Conservation (phyloP, 2,113 vertebrate genomes). For the Rhodinocichla rosea region DNA sequence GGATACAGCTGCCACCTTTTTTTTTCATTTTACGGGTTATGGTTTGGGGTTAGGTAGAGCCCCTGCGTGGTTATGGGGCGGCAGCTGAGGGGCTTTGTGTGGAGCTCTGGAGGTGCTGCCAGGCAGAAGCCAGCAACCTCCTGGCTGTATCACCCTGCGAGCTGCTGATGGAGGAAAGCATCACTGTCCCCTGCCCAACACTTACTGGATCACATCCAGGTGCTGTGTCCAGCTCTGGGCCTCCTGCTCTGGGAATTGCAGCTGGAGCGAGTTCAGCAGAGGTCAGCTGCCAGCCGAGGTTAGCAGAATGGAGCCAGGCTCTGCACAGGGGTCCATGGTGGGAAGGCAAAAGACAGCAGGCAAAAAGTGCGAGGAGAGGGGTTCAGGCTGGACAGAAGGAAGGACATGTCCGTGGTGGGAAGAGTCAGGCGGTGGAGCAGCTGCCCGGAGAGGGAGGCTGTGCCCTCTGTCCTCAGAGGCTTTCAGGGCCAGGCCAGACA, state of each 20-base stretch:
- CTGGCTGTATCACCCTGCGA: neutral
- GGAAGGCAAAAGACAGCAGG: neutral
- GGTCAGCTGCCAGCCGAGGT: neutral
- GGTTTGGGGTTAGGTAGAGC: neutral
- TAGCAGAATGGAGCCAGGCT: neutral
- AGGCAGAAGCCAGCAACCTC: neutral
- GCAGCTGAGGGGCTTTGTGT: neutral
- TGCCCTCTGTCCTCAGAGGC: neutral
- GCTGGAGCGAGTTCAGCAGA: neutral
- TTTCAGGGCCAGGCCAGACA: neutral
- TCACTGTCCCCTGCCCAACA: accelerated
- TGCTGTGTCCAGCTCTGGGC: neutral
- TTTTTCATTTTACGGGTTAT: neutral
- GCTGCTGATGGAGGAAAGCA: neutral
- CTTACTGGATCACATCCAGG: too few relatives aligned
- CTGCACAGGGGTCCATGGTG: neutral
- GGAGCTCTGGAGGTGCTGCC: neutral
- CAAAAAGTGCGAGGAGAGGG: neutral
- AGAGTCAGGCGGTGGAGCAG: neutral
- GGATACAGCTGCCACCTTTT: neutral
- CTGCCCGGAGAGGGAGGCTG: neutral
- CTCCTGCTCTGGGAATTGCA: neutral
- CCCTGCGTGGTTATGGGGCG: neutral
- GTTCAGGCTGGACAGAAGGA: neutral
- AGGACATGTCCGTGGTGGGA: accelerated